A percentile compares a stretch with the other conserved stretches of the same genome.
Conservation (phyloP, 2,888 invertebrate species). For the Acronicta alni region DNA sequence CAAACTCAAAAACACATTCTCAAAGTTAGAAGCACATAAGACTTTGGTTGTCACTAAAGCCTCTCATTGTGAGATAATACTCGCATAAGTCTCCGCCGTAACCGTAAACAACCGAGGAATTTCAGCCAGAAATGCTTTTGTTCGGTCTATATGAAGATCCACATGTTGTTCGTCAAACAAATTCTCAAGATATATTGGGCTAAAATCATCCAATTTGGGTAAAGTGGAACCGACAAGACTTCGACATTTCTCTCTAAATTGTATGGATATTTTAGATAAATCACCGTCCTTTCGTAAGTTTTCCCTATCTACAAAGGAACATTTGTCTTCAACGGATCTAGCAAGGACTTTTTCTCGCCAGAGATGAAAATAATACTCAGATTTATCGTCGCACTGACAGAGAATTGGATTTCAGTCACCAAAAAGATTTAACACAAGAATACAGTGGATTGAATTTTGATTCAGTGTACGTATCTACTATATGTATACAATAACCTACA, state of each 20-base stretch:
- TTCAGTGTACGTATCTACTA: not conserved
- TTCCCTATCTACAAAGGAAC: conserved; percentile 82
- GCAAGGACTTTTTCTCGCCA: conserved; percentile 75
- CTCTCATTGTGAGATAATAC: conserved; percentile 73
- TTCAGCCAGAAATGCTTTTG: conserved; percentile 81
- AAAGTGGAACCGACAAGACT: conserved; percentile 85
- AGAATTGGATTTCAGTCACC: conserved; percentile 41
- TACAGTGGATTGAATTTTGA: conserved; percentile 32
- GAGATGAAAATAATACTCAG: conserved; percentile 64
- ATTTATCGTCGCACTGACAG: conserved; percentile 59
- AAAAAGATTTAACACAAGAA: conserved; percentile 26
- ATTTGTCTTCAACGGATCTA: conserved; percentile 83
- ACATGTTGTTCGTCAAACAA: conserved; percentile 84
- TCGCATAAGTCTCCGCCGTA: conserved; percentile 77
- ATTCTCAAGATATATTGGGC: conserved; percentile 84
- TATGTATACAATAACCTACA: conserved; percentile 7
- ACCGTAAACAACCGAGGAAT: conserved; percentile 81
- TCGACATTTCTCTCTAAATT: conserved; percentile 84
- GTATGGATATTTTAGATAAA: conserved; percentile 88
- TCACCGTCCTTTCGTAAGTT: conserved; percentile 80
- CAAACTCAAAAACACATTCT: conserved; percentile 16
- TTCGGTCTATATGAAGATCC: conserved; percentile 72
- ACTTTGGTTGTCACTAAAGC: conserved; percentile 64
- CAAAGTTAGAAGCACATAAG: conserved; percentile 62
- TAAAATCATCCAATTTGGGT: conserved; percentile 86